Percentiles rank a stretch among this genome's conserved stretches.
Conservation (phyloP, 2,888 invertebrate genomes). For the Hermodice carunculata region DNA sequence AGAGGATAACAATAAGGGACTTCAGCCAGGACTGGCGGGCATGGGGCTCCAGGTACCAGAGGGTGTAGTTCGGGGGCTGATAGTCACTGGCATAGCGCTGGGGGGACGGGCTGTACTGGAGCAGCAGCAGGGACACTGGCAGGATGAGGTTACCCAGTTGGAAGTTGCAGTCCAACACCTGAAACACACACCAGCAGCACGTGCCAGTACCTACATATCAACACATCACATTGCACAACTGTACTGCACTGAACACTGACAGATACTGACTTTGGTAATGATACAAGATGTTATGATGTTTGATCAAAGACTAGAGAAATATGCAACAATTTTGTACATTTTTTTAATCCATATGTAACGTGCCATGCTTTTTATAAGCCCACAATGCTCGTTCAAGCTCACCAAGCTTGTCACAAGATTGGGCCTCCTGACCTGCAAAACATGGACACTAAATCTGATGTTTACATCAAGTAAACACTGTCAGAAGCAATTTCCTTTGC, state of each 20-base stretch:
- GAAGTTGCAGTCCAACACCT: slow-evolving; percentile 93
- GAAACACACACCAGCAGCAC: no score
- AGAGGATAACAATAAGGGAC: slow-evolving; percentile 91
- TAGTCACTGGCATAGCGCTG: slow-evolving; percentile 76
- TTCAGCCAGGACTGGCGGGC: slow-evolving; percentile 93
- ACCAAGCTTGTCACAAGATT: no score
- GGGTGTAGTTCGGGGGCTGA: slow-evolving; percentile 80
- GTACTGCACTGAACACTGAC: neutral
- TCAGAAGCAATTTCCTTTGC: no score
- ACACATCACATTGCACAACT: neutral
- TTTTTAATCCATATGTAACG: no score
- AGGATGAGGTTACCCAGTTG: slow-evolving; percentile 91
- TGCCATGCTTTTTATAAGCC: no score
- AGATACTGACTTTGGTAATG: neutral
- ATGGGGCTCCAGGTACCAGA: slow-evolving; percentile 90
- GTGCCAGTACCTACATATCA: neutral
- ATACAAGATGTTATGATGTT: neutral
- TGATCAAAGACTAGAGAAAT: no score
- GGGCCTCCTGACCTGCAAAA: no score
- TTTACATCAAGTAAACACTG: no score
- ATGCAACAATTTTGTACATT: no score
- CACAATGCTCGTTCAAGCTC: no score
- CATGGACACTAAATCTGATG: no score
- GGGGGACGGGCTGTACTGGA: slow-evolving; percentile 88
- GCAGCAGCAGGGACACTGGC: slow-evolving; percentile 83